phyloP scores from a whole-genome alignment of 2,797 vertebrate genomes.

The Xyrichtys novacula region DNA sequence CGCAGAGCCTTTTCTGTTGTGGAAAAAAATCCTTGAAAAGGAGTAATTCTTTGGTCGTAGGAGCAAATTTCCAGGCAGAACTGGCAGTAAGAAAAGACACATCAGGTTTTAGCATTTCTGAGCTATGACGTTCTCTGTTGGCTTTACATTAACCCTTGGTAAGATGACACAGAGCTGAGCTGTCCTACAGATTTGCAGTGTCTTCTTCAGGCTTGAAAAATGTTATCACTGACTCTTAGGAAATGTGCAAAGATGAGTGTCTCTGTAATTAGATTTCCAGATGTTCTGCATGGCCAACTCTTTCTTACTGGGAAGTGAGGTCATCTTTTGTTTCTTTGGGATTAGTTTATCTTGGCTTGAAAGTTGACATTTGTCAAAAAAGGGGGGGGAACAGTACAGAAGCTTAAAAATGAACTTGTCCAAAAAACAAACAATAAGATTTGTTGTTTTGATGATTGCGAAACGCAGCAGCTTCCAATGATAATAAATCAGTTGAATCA shows the following conservation, averaged over 20 bases:
- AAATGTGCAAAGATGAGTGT: constrained; percentile 56
- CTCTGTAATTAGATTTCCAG: constrained; percentile 71
- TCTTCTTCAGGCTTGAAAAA: constrained; percentile 18
- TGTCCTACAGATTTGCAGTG: constrained; percentile 11
- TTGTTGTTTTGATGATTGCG: constrained; percentile 18
- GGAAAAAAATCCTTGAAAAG: constrained; percentile 62
- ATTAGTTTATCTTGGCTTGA: constrained; percentile 59
- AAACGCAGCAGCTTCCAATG: constrained; percentile 10
- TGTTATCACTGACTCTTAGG: constrained; percentile 51
- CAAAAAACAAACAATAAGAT: background rate
- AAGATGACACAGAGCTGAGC: constrained; percentile 8
- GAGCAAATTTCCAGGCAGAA: constrained; percentile 33
- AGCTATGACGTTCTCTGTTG: constrained; percentile 11
- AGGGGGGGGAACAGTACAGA: constrained; percentile 19
- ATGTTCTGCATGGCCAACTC: constrained; percentile 71
- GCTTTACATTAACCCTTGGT: constrained; percentile 17
- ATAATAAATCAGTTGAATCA: constrained; percentile 5
- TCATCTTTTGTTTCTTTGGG: constrained; percentile 73
- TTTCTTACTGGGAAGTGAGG: constrained; percentile 72
- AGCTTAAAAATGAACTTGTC: constrained; percentile 9
- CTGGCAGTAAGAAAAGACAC: constrained; percentile 30
- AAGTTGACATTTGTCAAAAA: constrained; percentile 25
- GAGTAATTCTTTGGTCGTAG: constrained; percentile 39
- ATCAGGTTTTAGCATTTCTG: constrained; percentile 43
- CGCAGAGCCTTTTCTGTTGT: constrained; percentile 30